Conservation (phyloP, 2,797 vertebrate genomes). For the Gymnoscopelus microlampas region DNA sequence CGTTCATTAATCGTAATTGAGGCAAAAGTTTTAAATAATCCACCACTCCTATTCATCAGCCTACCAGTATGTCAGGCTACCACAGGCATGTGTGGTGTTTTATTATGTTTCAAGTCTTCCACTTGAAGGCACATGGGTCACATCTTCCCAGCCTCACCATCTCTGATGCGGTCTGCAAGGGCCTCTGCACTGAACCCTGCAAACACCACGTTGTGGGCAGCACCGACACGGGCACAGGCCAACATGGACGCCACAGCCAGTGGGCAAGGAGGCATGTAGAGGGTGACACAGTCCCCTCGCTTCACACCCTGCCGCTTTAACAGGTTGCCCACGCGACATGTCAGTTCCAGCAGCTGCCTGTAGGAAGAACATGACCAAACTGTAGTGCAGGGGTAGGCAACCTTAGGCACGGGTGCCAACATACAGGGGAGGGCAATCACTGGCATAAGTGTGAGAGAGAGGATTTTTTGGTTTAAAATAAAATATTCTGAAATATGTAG, state of each 20-base stretch:
- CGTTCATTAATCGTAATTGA: too few species aligned
- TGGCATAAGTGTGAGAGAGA: too few species aligned
- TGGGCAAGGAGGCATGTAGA: conserved; percentile 93
- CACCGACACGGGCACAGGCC: conserved; percentile 93
- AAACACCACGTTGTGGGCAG: conserved; percentile 91
- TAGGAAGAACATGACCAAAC: not conserved
- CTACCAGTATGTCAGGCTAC: too few species aligned
- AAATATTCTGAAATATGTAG: too few species aligned
- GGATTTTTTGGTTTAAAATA: too few species aligned
- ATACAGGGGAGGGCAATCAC: too few species aligned
- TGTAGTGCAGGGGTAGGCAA: too few species aligned
- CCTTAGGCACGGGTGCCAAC: too few species aligned
- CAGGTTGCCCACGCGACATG: conserved; percentile 93
- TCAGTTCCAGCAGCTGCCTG: conserved; percentile 93
- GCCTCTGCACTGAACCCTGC: conserved; percentile 94
- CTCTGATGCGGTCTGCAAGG: conserved; percentile 89
- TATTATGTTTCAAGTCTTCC: not conserved
- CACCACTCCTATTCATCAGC: too few species aligned
- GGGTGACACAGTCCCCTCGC: conserved; percentile 91
- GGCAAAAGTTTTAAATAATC: too few species aligned
- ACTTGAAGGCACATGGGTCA: not conserved
- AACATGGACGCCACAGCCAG: conserved; percentile 93
- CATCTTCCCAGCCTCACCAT: conserved; percentile 82
- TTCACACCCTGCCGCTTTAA: conserved; percentile 86
- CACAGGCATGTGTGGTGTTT: too few species aligned